Evolutionary conservation across 2,797 vertebrate genomes (phyloP).

Genomic region (Rhynchonycteris naso): DNA sequence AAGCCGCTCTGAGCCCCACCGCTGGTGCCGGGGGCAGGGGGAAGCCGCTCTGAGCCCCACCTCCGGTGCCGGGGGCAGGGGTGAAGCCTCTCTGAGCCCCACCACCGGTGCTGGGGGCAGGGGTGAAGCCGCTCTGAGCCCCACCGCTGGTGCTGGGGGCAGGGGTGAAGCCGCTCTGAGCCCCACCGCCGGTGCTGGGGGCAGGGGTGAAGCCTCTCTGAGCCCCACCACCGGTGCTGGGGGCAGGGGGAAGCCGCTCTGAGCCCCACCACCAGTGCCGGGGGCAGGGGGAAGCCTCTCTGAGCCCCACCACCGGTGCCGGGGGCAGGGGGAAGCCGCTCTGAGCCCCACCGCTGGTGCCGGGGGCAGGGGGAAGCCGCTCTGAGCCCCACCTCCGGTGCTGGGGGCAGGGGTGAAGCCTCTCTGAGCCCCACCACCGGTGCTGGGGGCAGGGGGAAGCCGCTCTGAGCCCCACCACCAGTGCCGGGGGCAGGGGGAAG

Average conservation of each 20-base stretch:
- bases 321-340: background rate
- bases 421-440: background rate
- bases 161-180: background rate
- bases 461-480: background rate
- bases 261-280: too few species aligned
- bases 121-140: background rate
- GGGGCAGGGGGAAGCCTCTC: background rate
- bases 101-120: too few species aligned
- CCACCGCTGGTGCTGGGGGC: too few species aligned
- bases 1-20: background rate
- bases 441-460: background rate
- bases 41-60: background rate
- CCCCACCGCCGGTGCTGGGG: too few species aligned
- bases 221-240: too few species aligned
- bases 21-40: too few species aligned
- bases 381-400: background rate
- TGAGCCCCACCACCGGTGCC: too few species aligned
- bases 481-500: background rate
- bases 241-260: background rate
- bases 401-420: background rate
- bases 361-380: background rate
- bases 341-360: too few species aligned
- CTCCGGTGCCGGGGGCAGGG: too few species aligned
- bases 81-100: background rate
- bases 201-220: background rate